phyloP scores from a whole-genome alignment of 2,888 invertebrate genomes.

The Hydraecia micacea region DNA sequence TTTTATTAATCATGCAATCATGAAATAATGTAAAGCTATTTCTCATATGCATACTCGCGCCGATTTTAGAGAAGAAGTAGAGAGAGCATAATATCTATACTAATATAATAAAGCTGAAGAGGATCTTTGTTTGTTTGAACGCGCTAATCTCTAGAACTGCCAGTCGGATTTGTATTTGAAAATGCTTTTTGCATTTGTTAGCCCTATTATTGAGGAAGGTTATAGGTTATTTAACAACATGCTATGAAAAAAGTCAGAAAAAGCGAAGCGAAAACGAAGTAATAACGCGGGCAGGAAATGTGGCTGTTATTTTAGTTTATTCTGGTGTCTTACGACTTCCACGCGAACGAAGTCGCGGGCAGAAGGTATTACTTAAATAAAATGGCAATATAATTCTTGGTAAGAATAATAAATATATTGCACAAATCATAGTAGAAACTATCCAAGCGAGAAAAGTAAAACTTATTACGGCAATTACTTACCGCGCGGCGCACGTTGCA shows the following conservation, averaged over 20 bases:
- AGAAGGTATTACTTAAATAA: neutral
- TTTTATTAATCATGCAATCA: neutral
- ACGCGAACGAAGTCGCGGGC: neutral
- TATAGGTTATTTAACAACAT: too few species aligned
- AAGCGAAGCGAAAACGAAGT: neutral
- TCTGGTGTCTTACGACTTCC: neutral
- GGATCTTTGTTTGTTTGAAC: neutral
- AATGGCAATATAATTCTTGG: constrained; percentile 1
- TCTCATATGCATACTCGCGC: neutral
- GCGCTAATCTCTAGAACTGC: neutral
- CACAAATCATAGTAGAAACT: constrained; percentile 30
- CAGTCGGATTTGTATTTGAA: neutral
- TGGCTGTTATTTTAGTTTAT: too few species aligned
- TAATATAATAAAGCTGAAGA: neutral
- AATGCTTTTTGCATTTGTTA: neutral
- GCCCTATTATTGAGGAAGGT: too few species aligned
- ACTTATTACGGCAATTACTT: constrained; percentile 52
- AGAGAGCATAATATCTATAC: neutral
- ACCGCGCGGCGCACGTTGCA: constrained; percentile 35
- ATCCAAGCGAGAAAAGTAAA: constrained; percentile 22
- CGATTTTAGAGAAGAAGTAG: neutral
- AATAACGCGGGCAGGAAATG: neutral
- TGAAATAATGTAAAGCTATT: neutral
- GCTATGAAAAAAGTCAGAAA: too few species aligned
- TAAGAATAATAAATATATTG: constrained; percentile 8